phyloP scores from a whole-genome alignment of 2,888 invertebrate genomes.

The Thymelicus lineola region DNA sequence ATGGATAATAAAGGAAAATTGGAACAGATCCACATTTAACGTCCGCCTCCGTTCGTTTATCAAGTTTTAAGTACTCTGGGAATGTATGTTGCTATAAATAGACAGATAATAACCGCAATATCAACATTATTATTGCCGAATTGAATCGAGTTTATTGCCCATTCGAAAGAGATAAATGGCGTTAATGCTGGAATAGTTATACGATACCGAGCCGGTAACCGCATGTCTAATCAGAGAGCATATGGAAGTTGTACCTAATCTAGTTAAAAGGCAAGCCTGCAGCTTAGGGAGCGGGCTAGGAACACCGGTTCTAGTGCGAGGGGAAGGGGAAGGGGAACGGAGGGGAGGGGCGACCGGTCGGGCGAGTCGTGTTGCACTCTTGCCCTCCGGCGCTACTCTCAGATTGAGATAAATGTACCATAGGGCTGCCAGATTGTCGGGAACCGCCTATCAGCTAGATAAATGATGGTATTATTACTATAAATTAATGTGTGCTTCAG shows the following conservation, averaged over 20 bases:
- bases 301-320: constrained; percentile 56
- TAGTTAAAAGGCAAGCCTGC: constrained; percentile 60
- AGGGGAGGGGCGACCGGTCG: constrained; percentile 51
- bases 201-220: constrained; percentile 22
- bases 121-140: constrained; percentile 26
- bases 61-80: constrained; percentile 22
- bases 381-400: constrained; percentile 59
- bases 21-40: constrained; percentile 59
- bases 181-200: constrained; percentile 15
- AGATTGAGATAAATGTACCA: constrained; percentile 67
- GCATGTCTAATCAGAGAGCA: constrained; percentile 38
- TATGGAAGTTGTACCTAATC: constrained; percentile 61
- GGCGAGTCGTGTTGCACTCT: constrained; percentile 65
- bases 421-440: constrained; percentile 30
- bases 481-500: background rate
- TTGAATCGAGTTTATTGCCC: constrained; percentile 25
- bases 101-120: constrained; percentile 25
- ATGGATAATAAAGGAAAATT: constrained; percentile 62
- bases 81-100: constrained; percentile 26
- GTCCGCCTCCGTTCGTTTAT: constrained; percentile 27
- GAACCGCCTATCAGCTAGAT: background rate
- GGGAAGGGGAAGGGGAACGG: constrained; percentile 38
- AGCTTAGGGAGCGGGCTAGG: constrained; percentile 58
- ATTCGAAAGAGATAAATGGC: constrained; percentile 19
- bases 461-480: background rate